Percentiles rank a stretch among this genome's conserved stretches.
Evolutionary conservation across 1,140 invertebrate species (phyloP).

Genomic region (Yoshiicerus persimilis): DNA sequence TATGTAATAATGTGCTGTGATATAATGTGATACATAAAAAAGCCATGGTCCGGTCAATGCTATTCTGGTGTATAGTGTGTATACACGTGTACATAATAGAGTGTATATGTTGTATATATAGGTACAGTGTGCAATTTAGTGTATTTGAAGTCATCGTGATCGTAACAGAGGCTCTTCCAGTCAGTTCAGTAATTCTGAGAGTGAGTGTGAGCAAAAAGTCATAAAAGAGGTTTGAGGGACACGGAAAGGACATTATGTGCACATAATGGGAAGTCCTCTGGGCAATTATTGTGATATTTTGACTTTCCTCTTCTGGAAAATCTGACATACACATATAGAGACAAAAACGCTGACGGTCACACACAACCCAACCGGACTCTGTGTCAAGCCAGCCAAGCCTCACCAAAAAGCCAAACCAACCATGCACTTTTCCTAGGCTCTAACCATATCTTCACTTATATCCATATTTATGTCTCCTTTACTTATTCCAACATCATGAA

Average conservation of each 20-base stretch:
- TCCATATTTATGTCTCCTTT: neutral
- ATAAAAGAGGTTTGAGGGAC: conserved; percentile 34
- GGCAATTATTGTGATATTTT: conserved; percentile 31
- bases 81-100: neutral
- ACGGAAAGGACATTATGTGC: conserved; percentile 31
- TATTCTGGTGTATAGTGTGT: neutral
- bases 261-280: conserved; percentile 24
- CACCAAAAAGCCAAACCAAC: neutral
- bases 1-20: conserved; percentile 18
- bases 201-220: conserved; percentile 16
- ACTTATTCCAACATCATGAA: neutral
- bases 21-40: conserved; percentile 20
- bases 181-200: neutral
- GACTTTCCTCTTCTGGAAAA: neutral
- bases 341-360: neutral
- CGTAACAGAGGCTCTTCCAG: neutral
- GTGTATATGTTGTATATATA: no score
- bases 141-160: neutral
- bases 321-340: neutral
- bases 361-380: neutral
- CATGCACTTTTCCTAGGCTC: neutral
- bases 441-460: neutral
- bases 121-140: neutral
- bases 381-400: neutral
- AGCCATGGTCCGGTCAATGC: neutral